These are phyloP conservation scores for Bradypodion pumilum DNA, from an alignment of 2,797 vertebrate genomes.

Conservation along the genomic window DNA sequence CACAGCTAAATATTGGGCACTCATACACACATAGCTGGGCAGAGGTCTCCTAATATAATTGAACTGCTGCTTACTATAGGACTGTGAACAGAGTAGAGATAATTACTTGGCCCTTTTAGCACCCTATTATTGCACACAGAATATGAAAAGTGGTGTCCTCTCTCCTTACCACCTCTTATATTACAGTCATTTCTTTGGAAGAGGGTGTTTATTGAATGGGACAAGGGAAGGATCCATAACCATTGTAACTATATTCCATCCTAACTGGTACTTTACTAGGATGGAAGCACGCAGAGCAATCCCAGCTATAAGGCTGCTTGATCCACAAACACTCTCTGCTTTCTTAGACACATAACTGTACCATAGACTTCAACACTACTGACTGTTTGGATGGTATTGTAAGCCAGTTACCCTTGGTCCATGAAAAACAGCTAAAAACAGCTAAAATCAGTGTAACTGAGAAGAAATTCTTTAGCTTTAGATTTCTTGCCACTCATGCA, in stretches of 20 bases:
- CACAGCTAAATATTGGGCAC: not conserved
- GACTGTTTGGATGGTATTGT: not conserved
- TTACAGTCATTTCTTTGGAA: not conserved
- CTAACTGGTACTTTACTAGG: not conserved
- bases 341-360: not conserved
- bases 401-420: no score
- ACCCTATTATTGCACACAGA: not conserved
- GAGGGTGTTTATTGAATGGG: not conserved
- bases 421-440: not conserved
- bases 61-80: not conserved
- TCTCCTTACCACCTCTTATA: not conserved
- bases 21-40: not conserved
- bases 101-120: no score
- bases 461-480: conserved; percentile 22
- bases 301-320: not conserved
- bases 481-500: conserved; percentile 14
- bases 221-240: no score
- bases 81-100: not conserved
- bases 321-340: no score
- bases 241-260: not conserved
- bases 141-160: not conserved
- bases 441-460: not conserved
- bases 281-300: not conserved
- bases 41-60: not conserved
- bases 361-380: not conserved